Conservation (phyloP, 2,797 vertebrate genomes). For the Eurystomus glaucurus region DNA sequence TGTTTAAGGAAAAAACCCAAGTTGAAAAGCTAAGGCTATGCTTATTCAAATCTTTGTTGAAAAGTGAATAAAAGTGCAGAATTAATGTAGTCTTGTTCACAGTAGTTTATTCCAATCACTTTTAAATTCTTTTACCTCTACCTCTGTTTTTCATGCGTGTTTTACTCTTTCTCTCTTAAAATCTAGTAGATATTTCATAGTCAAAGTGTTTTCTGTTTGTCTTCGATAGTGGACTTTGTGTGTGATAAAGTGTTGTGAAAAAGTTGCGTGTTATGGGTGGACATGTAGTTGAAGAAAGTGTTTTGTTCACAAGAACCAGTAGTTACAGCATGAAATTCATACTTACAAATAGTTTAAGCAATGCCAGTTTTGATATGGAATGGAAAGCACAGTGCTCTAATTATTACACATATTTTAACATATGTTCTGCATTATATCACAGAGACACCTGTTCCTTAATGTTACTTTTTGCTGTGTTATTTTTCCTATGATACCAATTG, state of each 20-base stretch:
- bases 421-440: constrained; percentile 74
- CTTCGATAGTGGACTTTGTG: not conserved
- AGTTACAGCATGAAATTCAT: not conserved
- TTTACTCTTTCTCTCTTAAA: not conserved
- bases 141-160: not conserved
- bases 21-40: constrained; percentile 3
- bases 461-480: constrained; percentile 68
- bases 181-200: not conserved
- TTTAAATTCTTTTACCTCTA: not conserved
- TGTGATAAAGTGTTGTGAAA: not conserved
- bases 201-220: not conserved
- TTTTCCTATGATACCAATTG: constrained; percentile 79
- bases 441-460: constrained; percentile 73
- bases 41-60: constrained; percentile 20
- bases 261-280: not conserved
- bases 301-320: not conserved
- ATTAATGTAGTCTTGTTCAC: not conserved
- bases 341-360: not conserved
- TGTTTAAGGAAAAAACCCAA: constrained; percentile 41
- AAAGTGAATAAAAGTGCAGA: not conserved
- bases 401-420: constrained; percentile 66
- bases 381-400: not conserved
- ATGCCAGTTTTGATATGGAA: constrained; percentile 33
- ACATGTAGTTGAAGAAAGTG: not conserved
- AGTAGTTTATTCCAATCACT: not conserved